Conservation (phyloP, 1,140 invertebrate species). For the Fopius arisanus region DNA sequence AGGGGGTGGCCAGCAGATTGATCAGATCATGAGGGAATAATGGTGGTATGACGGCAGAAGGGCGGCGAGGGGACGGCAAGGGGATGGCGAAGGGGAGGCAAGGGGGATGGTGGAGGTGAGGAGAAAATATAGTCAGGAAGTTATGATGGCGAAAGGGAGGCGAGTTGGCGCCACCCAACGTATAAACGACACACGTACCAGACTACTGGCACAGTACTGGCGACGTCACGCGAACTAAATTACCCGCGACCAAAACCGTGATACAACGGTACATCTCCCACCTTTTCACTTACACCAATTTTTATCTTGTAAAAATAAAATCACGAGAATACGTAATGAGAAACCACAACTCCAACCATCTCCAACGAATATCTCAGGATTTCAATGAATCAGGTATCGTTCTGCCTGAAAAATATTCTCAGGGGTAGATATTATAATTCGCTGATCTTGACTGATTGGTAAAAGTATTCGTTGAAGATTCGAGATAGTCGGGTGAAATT, state of each 20-base stretch:
- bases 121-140: constrained; percentile 10
- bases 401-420: no score
- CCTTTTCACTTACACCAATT: constrained; percentile 15
- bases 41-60: neutral
- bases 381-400: no score
- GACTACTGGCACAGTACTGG: neutral
- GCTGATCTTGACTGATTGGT: no score
- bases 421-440: no score
- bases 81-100: neutral
- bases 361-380: no score
- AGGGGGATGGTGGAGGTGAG: no score
- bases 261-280: constrained; percentile 29
- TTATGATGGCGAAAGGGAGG: neutral
- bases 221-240: constrained; percentile 30
- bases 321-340: neutral
- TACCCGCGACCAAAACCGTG: constrained; percentile 26
- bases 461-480: no score
- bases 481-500: no score
- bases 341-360: no score
- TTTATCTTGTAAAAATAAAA: constrained; percentile 6
- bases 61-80: neutral
- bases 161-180: constrained; percentile 18
- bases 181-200: constrained; percentile 12
- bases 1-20: neutral
- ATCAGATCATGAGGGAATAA: constrained; percentile 9